These are phyloP conservation scores for Gallirallus australis DNA, from an alignment of 2,797 vertebrate species.

Conservation along the genomic window DNA sequence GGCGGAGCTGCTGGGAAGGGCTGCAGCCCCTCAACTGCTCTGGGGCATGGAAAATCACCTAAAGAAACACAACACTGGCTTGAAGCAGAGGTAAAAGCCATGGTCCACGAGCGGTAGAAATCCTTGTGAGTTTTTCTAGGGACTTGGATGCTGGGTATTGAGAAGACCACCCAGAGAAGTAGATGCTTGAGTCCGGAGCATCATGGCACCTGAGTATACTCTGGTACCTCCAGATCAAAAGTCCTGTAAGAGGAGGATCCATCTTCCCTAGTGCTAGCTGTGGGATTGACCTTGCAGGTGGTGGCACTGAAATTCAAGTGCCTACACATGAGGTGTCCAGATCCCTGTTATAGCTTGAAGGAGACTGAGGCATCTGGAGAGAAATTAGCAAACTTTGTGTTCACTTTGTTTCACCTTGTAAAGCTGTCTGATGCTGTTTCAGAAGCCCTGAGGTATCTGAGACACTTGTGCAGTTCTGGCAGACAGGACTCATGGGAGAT, in stretches of 20 bases:
- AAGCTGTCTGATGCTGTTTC: neutral
- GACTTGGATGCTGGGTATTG: neutral
- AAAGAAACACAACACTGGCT: neutral
- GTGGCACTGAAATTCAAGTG: neutral
- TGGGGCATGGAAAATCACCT: neutral
- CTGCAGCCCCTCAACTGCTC: neutral
- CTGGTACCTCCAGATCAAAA: neutral
- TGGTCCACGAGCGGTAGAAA: neutral
- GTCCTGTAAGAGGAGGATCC: neutral
- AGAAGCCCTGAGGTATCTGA: neutral
- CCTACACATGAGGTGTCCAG: fast-evolving
- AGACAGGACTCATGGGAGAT: neutral
- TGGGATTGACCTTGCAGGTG: neutral
- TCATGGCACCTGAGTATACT: too few species aligned
- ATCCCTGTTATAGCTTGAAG: neutral
- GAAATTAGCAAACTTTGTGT: neutral
- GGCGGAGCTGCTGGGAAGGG: neutral
- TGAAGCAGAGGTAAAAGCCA: neutral
- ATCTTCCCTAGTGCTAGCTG: neutral
- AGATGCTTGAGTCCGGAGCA: fast-evolving
- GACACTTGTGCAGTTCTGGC: neutral
- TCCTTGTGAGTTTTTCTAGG: neutral
- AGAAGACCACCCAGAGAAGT: neutral
- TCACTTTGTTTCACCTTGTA: neutral
- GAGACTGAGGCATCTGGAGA: fast-evolving